Evolutionary conservation across 2,797 vertebrate genomes (phyloP).

Genomic region (Anguilla marmorata): DNA sequence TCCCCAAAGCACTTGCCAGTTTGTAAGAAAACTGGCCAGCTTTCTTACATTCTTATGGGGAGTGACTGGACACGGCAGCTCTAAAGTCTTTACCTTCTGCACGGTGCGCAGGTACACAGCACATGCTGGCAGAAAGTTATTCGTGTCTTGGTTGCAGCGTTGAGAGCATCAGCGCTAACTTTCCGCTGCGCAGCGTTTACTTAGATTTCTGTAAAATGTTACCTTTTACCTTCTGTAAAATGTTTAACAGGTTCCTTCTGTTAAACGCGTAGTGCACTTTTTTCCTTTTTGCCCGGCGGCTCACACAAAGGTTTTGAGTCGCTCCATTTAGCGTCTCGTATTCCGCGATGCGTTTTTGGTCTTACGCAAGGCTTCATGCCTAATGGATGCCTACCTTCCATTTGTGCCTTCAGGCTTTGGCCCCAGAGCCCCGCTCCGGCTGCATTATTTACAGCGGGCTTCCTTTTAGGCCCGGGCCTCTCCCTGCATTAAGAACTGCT

Average conservation of each 20-base stretch:
- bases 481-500: neutral
- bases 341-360: neutral
- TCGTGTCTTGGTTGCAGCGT: neutral
- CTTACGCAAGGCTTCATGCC: conserved; percentile 37
- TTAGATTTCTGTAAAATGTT: conserved; percentile 25
- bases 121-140: neutral
- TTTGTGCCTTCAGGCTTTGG: conserved; percentile 30
- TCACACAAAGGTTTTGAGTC: neutral
- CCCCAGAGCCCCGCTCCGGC: conserved; percentile 13
- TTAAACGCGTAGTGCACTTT: conserved; percentile 17
- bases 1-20: neutral
- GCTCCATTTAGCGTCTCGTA: neutral
- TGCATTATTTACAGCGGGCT: conserved; percentile 42
- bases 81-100: neutral
- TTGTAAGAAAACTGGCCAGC: neutral
- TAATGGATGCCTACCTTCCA: conserved; percentile 42
- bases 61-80: neutral
- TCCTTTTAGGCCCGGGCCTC: neutral
- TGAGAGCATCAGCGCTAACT: neutral
- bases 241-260: neutral
- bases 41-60: neutral
- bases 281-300: conserved; percentile 14
- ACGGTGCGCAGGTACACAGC: neutral
- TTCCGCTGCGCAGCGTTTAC: neutral
- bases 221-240: neutral